Percentiles rank a stretch among this genome's conserved stretches.
Evolutionary conservation across 2,797 vertebrate species (phyloP).

Genomic region (Sebastes matsubarae): DNA sequence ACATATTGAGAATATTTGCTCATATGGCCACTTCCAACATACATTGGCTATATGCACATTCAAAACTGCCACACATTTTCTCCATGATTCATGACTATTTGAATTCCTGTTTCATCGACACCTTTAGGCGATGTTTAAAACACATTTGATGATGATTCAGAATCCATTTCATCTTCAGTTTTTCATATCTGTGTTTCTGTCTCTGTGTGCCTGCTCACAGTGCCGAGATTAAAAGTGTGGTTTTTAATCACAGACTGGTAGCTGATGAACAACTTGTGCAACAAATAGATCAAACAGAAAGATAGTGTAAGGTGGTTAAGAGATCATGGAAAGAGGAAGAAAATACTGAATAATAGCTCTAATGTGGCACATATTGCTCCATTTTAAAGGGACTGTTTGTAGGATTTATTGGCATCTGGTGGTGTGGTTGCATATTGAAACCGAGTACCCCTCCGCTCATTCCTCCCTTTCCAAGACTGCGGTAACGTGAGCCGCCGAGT

Average conservation of each 20-base stretch:
- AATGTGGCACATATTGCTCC: background rate
- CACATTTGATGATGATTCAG: background rate
- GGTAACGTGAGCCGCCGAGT: too few relatives aligned
- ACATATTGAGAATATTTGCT: background rate
- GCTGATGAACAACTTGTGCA: conserved; percentile 10
- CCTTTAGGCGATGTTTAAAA: background rate
- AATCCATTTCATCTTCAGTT: background rate
- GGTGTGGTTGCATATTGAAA: too few relatives aligned
- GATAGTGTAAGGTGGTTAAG: background rate
- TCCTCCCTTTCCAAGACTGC: too few relatives aligned
- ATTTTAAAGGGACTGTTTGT: background rate
- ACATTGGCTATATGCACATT: background rate
- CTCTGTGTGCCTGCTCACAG: background rate
- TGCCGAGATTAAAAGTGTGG: background rate
- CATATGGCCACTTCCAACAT: background rate
- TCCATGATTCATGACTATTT: background rate
- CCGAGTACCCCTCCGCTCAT: accelerated
- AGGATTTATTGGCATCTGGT: too few relatives aligned
- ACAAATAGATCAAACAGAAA: background rate
- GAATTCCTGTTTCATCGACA: background rate
- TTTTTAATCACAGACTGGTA: conserved; percentile 6
- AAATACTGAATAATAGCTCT: background rate
- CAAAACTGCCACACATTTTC: background rate
- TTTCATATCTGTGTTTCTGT: background rate
- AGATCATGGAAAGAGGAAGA: background rate